phyloP scores from a whole-genome alignment of 2,113 vertebrate genomes.

The Chelonoidis abingdonii region DNA sequence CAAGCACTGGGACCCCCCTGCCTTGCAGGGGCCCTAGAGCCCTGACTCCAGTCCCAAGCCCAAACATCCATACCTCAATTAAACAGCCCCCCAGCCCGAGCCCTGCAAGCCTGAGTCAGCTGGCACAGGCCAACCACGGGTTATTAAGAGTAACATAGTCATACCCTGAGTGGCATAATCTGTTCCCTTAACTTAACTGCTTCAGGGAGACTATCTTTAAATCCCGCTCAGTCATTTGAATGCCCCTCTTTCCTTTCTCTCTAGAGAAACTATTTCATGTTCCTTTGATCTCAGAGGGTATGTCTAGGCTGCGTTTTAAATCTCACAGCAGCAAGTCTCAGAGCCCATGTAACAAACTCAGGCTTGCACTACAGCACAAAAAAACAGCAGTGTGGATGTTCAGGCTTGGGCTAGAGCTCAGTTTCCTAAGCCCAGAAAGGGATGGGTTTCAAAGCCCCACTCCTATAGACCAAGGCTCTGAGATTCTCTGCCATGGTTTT shows the following conservation, averaged over 20 bases:
- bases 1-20: not conserved
- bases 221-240: not conserved
- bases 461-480: no score
- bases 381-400: no score
- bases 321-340: no score
- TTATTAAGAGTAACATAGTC: not conserved
- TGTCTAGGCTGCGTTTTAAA: no score
- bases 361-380: no score
- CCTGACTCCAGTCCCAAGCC: not conserved
- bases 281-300: no score
- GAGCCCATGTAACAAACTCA: no score
- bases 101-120: not conserved
- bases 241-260: not conserved
- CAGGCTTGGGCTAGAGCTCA: no score
- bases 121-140: not conserved
- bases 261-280: no score
- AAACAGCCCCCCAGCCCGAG: not conserved
- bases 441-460: no score
- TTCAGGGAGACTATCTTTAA: not conserved
- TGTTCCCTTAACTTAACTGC: not conserved
- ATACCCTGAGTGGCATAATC: not conserved
- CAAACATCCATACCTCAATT: not conserved
- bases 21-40: not conserved
- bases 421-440: no score
- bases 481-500: no score